Evolutionary conservation across 2,113 vertebrate species (phyloP), one percentile per base, ranked within the genome.

Genomic region (Uria aalge): DNA sequence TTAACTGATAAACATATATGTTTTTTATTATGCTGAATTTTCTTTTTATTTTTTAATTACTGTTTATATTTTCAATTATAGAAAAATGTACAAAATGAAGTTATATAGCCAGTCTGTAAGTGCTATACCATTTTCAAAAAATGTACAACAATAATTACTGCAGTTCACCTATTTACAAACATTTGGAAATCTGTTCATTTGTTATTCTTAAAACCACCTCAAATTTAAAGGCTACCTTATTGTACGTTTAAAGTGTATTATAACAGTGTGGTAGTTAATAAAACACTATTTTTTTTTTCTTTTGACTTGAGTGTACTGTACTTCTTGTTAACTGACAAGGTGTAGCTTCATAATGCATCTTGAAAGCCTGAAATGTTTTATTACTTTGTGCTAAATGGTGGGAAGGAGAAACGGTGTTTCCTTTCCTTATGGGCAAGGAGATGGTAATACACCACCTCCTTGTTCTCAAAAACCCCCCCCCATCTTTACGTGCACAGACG

Each of bases 251-350:
- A 99, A 98, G 98, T 98, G 98, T 98, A 98, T 98, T 98, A 98
- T 98, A 98, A 98, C 98, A 98, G 97, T 98, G 98, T 98, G 98
- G 98, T 98, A 98, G 98, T 98, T 98, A 98, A 98, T 98, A 99
- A 98, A 99, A 99, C 99, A 99, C 98, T 98, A 98, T 98, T 98
- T 99, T 98, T 96, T 97, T 98, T 98, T 97, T 98, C 98, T 98
- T 98, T 98, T 98, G 97, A 98, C 85, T 82, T 92, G 91, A 66
- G 97, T 98, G 98, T 96, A 97, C 98, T 98, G 98, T 98, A 96
- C 96, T 98, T 97, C 94, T 98, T 96, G 82, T 94, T 97, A 94
- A 75, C 32, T 84, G 56, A 74, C 55, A 68, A 88, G 40, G 8
- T 95, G 50, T 85, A 43, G 71, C 88, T 69, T 94, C 57, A 22